These are phyloP conservation scores for Potorous gilbertii DNA, from an alignment of 2,797 vertebrate species.

Conservation along the genomic window DNA sequence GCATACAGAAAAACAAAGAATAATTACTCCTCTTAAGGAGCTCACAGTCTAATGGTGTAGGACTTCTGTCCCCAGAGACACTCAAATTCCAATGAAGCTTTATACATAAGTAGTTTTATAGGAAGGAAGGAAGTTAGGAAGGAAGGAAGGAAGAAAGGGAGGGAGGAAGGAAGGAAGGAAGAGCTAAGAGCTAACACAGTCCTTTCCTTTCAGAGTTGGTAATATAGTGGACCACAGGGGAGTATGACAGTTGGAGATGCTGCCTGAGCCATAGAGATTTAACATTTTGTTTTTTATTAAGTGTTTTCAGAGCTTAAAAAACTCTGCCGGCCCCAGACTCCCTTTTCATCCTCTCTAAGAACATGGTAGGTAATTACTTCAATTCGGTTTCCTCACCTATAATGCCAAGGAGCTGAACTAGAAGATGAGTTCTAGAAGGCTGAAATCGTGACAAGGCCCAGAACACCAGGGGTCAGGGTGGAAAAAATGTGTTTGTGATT, in stretches of 20 bases:
- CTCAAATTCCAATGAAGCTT: background rate
- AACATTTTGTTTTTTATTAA: background rate
- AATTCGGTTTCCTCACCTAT: background rate
- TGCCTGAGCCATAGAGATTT: background rate
- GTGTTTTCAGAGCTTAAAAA: background rate
- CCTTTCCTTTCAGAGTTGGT: background rate
- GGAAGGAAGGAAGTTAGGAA: too few species aligned
- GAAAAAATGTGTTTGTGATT: background rate
- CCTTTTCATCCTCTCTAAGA: background rate
- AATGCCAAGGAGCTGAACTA: background rate
- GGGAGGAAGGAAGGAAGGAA: background rate
- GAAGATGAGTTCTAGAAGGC: background rate
- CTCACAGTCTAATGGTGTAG: background rate
- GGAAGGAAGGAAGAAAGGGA: background rate
- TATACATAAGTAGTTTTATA: fast-evolving
- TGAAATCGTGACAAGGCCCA: background rate
- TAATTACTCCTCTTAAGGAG: background rate
- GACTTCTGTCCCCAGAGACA: background rate
- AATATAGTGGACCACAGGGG: background rate
- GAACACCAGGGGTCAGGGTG: background rate
- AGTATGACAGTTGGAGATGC: background rate
- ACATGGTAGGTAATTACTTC: background rate
- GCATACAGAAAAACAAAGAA: background rate
- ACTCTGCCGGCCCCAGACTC: background rate
- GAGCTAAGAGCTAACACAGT: background rate